These are phyloP conservation scores for Australoheros scitulus DNA, from an alignment of 2,113 vertebrate genomes.

Conservation along the genomic window DNA sequence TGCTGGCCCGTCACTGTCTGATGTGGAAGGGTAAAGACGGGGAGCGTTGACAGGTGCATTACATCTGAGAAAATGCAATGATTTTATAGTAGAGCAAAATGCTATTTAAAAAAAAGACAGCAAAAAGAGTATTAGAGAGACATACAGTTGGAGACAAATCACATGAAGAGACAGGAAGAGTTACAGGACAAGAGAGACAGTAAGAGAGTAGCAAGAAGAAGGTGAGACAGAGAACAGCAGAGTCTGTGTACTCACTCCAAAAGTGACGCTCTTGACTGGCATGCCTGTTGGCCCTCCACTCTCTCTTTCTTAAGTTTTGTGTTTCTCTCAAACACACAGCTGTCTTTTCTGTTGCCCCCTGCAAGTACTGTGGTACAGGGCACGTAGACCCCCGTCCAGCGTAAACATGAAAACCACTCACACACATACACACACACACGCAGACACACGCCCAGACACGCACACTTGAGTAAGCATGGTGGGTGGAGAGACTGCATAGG, in stretches of 20 bases:
- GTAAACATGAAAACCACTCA: conserved; percentile 58
- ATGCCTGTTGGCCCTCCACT: conserved; percentile 77
- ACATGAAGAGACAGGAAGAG: conserved; percentile 22
- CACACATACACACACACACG: conserved; percentile 27
- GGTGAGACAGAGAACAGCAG: conserved; percentile 34
- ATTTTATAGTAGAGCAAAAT: conserved; percentile 6
- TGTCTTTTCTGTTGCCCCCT: conserved; percentile 73
- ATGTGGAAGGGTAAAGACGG: conserved; percentile 33
- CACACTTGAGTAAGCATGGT: conserved; percentile 75
- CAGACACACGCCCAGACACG: conserved; percentile 43
- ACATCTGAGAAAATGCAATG: conserved; percentile 18
- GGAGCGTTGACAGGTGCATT: conserved; percentile 40
- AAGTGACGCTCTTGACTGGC: conserved; percentile 79
- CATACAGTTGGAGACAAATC: neutral
- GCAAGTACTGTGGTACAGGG: conserved; percentile 60
- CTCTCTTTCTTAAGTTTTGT: conserved; percentile 57
- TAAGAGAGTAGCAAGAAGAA: neutral
- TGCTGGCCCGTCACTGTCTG: conserved; percentile 14
- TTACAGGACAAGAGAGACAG: conserved; percentile 21
- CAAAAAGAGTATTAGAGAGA: conserved; percentile 6
- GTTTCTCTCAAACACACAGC: conserved; percentile 66
- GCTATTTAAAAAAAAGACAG: conserved; percentile 2
- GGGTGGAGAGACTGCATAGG: conserved; percentile 70
- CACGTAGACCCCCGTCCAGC: conserved; percentile 64
- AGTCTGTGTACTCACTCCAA: conserved; percentile 81